Evolutionary conservation across 2,113 vertebrate genomes (phyloP), one percentile per base, ranked within the genome.

Genomic region (Tupaia tana): DNA sequence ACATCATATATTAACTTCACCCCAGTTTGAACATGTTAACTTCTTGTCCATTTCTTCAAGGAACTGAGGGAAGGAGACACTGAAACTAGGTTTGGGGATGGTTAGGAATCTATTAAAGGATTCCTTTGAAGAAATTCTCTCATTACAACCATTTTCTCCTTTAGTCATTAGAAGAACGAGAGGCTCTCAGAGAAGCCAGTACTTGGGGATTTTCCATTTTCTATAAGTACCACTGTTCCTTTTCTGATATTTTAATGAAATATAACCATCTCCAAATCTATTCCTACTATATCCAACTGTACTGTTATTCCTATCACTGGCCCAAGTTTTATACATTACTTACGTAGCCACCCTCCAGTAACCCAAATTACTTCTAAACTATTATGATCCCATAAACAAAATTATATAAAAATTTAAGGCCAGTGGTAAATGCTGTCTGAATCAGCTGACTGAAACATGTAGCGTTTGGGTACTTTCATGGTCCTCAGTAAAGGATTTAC

Each of bases 171-270:
- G 52, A 88, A 58, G 43, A 90, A 87, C 24, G 8, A 92, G 29
- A 18, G 27, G 54, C 31, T 59, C 24, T 13, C 4, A 86, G n/a
- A 13, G n/a, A 90, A 54, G 12, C 8, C 34, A 52, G 7, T 11
- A 11, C 27, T 73, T 77, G 20, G 13, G 64, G 59, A 73, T 56
- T 81, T 54, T 73, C 59, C 54, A 69, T 93, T 94, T 94, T 84
- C 52, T 93, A 0, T 78, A 89, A 69, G 61, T 64, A 70, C 27
- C 43, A 27, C 15, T 70, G 22, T 66, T 87, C 93, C n/a, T 70
- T 70, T 80, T 29, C 73, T 85, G 87, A 86, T 54, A 61, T 84
- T 78, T 71, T 82, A 78, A 77, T 90, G 34, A 29, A 64, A 85
- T 63, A n/a, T 2, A 5, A 20, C 6, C n/a, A 79, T 58, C 54